Percentiles rank a stretch among this genome's conserved stretches.
These are phyloP conservation scores for Papilio helenus DNA, from an alignment of 1,140 invertebrate species.

Conservation along the genomic window DNA sequence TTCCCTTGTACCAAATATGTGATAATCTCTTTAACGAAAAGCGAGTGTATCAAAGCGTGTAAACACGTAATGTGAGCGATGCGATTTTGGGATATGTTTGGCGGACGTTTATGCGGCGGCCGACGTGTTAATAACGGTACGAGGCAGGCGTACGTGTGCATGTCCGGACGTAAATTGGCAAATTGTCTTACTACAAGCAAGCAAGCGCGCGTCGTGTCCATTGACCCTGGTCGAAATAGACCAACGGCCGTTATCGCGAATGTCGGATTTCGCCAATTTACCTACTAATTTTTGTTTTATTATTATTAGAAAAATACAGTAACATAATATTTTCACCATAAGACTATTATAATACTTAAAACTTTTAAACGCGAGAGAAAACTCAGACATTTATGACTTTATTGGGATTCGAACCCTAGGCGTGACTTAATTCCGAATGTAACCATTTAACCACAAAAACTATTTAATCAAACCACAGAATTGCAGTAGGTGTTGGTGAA, in stretches of 20 bases:
- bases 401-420: constrained; percentile 2
- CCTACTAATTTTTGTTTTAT: not conserved
- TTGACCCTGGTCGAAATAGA: constrained; percentile 58
- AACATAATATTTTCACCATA: not conserved
- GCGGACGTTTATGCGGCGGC: constrained; percentile 1
- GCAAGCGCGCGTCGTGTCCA: constrained; percentile 52
- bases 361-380: no score
- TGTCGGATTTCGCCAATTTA: not conserved
- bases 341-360: no score
- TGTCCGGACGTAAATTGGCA: constrained; percentile 52
- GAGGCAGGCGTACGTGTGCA: constrained; percentile 39
- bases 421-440: not conserved
- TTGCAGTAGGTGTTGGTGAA: not conserved
- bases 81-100: not conserved
- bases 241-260: constrained; percentile 42
- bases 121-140: constrained; percentile 35
- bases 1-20: not conserved
- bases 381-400: not conserved
- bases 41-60: constrained; percentile 15
- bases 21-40: not conserved
- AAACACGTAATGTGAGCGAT: not conserved
- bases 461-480: not conserved
- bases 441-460: no score
- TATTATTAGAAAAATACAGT: not conserved
- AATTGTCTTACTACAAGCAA: constrained; percentile 56